Evolutionary conservation across 2,797 vertebrate species (phyloP), one percentile per base, ranked within the genome.

Genomic region (Lepilemur septentrionalis): DNA sequence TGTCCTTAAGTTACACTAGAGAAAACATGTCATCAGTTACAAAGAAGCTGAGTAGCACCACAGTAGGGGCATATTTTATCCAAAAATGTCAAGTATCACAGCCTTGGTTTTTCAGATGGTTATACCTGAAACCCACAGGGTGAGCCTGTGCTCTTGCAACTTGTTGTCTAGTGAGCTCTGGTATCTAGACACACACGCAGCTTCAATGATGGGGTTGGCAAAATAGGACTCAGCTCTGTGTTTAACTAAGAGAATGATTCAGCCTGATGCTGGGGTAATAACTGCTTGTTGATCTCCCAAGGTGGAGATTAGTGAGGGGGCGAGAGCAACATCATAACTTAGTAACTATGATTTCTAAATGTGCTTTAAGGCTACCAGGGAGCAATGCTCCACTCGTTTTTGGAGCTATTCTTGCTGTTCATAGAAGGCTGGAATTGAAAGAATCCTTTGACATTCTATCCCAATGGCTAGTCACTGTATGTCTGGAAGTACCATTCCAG

Each of bases 231-330:
- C 15, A 4, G 43, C 61, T 70, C n/a, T 95, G 70, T 89, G 15
- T 79, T 87, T 95, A 61, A 50, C 87, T 18, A 43, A 93, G 92
- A 50, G 63, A 13, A 46, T 67, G 69, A 46, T 55, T 96, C 70
- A 96, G 35, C 69, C 72, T 52, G 61, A 14, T 93, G 97, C 97
- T 78, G 28, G 55, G 15, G 32, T 97, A 90, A 96, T 96, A 76
- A 9, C 92, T 28, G 52, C 72, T 95, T 87, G 70, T 59, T 46
- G 20, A 48, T 86, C 46, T 95, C 89, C 79, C 25, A 46, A 95
- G 93, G 59, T 28, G 38, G 48, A 95, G 61, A 75, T 92, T 63
- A 86, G 82, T 50, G 43, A 92, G 87, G 38, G 9, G 59, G 57
- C 4, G 5, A 75, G 48, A 87, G 92, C 38, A 23, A 69, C n/a